Evolutionary conservation across 2,797 vertebrate genomes (phyloP).

Genomic region (Pogoniulus pusillus): DNA sequence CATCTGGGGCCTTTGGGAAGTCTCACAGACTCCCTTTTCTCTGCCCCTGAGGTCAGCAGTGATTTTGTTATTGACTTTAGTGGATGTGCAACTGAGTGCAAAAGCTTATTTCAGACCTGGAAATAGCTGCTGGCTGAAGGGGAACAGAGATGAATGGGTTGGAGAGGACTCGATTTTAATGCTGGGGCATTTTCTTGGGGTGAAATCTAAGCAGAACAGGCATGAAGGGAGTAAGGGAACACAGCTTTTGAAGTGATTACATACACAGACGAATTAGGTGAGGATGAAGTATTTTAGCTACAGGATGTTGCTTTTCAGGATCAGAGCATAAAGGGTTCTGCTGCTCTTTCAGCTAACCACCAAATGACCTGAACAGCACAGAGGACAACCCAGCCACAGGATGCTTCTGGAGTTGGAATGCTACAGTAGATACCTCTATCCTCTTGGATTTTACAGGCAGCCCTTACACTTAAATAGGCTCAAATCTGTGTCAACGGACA

Average conservation of each 20-base stretch:
- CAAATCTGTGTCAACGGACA: not conserved
- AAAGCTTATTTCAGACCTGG: not conserved
- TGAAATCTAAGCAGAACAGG: not conserved
- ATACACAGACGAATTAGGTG: not conserved
- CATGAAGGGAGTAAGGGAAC: not conserved
- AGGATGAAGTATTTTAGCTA: not conserved
- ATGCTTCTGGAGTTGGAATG: not conserved
- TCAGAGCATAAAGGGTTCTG: fast-evolving
- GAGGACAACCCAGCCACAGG: not conserved
- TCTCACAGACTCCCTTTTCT: not conserved
- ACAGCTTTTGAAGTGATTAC: not conserved
- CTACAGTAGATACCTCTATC: not conserved
- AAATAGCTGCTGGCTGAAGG: not conserved
- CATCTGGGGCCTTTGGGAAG: not conserved
- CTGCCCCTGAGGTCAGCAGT: not conserved
- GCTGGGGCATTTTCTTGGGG: not conserved
- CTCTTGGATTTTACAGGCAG: not conserved
- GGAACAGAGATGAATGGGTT: not conserved
- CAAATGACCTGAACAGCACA: not conserved
- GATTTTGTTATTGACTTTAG: not conserved
- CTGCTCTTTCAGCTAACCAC: not conserved
- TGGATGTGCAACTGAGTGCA: not conserved
- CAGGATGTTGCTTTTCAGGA: not conserved
- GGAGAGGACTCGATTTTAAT: not conserved
- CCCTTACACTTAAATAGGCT: not conserved